A percentile compares a stretch with the other conserved stretches of the same genome.
phyloP scores from a whole-genome alignment of 2,113 vertebrate genomes.

The Neoarius graeffei region DNA sequence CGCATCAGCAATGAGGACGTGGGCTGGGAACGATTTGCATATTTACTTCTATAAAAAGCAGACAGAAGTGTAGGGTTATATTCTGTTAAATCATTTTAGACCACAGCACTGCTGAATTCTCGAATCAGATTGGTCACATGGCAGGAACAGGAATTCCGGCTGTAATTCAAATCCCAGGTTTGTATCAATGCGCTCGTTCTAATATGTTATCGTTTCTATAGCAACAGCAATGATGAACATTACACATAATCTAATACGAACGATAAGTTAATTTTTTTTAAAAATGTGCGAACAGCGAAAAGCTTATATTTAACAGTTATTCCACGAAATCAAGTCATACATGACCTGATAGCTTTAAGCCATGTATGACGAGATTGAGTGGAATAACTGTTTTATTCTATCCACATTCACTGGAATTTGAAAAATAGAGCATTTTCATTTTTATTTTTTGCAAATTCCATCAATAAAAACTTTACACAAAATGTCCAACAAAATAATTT shows the following conservation, averaged over 20 bases:
- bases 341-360: no score
- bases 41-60: conserved; percentile 4
- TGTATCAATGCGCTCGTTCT: background rate
- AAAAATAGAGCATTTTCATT: no score
- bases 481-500: no score
- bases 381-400: no score
- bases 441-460: no score
- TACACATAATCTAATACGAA: background rate
- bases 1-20: conserved; percentile 12
- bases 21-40: background rate
- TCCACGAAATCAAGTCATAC: no score
- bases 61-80: background rate
- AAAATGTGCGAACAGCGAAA: background rate
- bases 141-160: background rate
- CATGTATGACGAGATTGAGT: no score
- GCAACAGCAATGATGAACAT: background rate
- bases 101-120: background rate
- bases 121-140: background rate
- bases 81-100: background rate
- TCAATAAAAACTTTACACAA: no score
- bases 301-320: background rate
- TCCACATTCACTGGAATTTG: no score
- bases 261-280: background rate
- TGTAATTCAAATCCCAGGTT: background rate
- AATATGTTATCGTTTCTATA: background rate